Percentiles rank a stretch among this genome's conserved stretches.
Conservation (phyloP, 1,140 invertebrate genomes). For the Bombus vancouverensis region DNA sequence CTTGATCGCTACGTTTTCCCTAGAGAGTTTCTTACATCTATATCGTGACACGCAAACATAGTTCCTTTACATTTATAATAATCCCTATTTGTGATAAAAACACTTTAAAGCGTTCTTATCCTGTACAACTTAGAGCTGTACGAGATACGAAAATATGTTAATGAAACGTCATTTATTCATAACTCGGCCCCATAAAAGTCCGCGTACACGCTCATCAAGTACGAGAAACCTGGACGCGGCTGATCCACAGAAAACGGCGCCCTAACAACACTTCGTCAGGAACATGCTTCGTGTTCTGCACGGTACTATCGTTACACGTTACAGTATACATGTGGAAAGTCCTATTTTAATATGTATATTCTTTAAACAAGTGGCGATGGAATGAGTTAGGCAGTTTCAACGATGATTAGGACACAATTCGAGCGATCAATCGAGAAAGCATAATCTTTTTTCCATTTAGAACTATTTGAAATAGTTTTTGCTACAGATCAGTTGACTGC, state of each 20-base stretch:
- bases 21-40: slow-evolving; percentile 60
- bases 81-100: slow-evolving; percentile 59
- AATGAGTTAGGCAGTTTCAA: slow-evolving; percentile 62
- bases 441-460: neutral
- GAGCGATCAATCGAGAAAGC: slow-evolving; percentile 33
- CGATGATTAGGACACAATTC: slow-evolving; percentile 49
- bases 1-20: slow-evolving; percentile 50
- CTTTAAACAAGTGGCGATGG: slow-evolving; percentile 19
- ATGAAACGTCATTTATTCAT: slow-evolving; percentile 51
- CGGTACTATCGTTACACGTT: slow-evolving; percentile 27
- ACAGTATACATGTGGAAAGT: slow-evolving; percentile 38
- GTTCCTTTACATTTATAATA: slow-evolving; percentile 67
- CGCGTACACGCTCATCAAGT: slow-evolving; percentile 35
- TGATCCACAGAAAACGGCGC: slow-evolving; percentile 39
- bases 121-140: slow-evolving; percentile 54
- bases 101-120: slow-evolving; percentile 53
- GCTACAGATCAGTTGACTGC: neutral
- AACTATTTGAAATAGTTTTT: neutral
- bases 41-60: slow-evolving; percentile 64
- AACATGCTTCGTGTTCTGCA: slow-evolving; percentile 53
- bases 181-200: slow-evolving; percentile 43
- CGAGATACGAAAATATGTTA: slow-evolving; percentile 62
- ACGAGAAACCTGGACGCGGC: slow-evolving; percentile 39
- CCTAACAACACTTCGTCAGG: slow-evolving; percentile 38
- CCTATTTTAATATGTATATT: slow-evolving; percentile 18